phyloP scores from a whole-genome alignment of 1,140 invertebrate species.

The Drosophila ananassae region DNA sequence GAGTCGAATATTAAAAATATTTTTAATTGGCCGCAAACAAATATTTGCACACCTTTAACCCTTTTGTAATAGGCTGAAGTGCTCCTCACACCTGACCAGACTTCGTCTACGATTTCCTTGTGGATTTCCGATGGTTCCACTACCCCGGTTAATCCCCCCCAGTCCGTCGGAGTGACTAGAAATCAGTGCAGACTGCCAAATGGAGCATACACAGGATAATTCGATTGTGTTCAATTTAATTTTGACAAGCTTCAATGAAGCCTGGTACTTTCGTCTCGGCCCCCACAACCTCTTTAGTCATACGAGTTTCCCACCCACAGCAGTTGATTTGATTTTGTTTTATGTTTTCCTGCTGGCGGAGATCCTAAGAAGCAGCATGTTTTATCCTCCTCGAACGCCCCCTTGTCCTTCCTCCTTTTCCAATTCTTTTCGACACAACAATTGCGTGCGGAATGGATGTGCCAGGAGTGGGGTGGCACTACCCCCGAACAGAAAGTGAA shows the following conservation, averaged over 20 bases:
- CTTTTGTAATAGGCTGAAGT: slow-evolving; percentile 77
- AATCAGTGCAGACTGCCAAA: slow-evolving; percentile 61
- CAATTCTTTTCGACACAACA: slow-evolving; percentile 53
- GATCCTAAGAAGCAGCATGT: slow-evolving; percentile 33
- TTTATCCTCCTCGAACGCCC: slow-evolving; percentile 17
- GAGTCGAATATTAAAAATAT: slow-evolving; percentile 69
- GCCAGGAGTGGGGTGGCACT: slow-evolving; percentile 1
- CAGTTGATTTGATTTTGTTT: slow-evolving; percentile 81
- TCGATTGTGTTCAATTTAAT: slow-evolving; percentile 84
- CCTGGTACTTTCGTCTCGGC: slow-evolving; percentile 10
- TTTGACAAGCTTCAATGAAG: slow-evolving; percentile 83
- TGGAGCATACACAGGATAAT: slow-evolving; percentile 80
- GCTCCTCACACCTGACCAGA: slow-evolving; percentile 31
- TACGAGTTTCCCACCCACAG: slow-evolving; percentile 27
- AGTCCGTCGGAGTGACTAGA: slow-evolving; percentile 8
- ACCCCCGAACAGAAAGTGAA: slow-evolving; percentile 20
- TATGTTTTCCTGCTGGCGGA: slow-evolving; percentile 72
- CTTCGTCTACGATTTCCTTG: not conserved
- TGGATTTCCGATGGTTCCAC: not conserved
- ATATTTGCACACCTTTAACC: slow-evolving; percentile 81
- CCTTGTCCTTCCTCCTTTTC: slow-evolving; percentile 22
- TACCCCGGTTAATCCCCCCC: slow-evolving; percentile 1
- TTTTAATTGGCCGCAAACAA: slow-evolving; percentile 74
- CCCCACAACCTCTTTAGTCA: slow-evolving; percentile 17
- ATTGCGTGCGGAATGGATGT: slow-evolving; percentile 37